Evolutionary conservation across 2,113 vertebrate genomes (phyloP).

Genomic region (Sclerurus mexicanus): DNA sequence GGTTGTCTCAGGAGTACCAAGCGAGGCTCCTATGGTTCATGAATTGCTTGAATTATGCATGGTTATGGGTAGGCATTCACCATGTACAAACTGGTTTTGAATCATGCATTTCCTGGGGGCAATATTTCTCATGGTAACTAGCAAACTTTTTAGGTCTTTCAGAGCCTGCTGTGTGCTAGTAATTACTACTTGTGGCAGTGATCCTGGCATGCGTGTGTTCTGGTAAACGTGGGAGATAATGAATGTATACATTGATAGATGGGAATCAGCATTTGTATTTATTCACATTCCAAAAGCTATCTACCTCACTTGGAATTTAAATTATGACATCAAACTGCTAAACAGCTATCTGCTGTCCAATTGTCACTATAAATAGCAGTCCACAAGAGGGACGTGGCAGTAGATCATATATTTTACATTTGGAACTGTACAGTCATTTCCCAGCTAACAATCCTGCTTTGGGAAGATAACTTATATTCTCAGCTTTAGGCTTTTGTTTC

Average conservation of each 20-base stretch:
- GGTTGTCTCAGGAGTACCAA: constrained; percentile 58
- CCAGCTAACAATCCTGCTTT: neutral
- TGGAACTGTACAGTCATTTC: neutral
- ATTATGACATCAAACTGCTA: neutral
- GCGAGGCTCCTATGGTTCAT: constrained; percentile 54
- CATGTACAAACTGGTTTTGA: constrained; percentile 18
- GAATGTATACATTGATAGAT: neutral
- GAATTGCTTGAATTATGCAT: constrained; percentile 68
- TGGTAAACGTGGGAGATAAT: neutral
- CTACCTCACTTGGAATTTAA: neutral
- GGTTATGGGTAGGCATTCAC: constrained; percentile 37
- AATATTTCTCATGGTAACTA: constrained; percentile 44
- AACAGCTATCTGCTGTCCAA: neutral
- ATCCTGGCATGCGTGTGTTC: neutral
- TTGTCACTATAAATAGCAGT: constrained; percentile 7
- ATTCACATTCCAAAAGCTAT: neutral
- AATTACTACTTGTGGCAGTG: neutral
- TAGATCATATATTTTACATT: neutral
- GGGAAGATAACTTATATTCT: neutral
- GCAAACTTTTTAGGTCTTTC: constrained; percentile 19
- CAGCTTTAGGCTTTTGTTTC: constrained; percentile 3
- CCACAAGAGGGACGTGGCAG: neutral
- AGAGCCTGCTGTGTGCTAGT: neutral
- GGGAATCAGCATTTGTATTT: neutral
- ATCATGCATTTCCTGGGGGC: constrained; percentile 38